Evolutionary conservation across 2,888 invertebrate species (phyloP).

Genomic region (Thera obeliscata): DNA sequence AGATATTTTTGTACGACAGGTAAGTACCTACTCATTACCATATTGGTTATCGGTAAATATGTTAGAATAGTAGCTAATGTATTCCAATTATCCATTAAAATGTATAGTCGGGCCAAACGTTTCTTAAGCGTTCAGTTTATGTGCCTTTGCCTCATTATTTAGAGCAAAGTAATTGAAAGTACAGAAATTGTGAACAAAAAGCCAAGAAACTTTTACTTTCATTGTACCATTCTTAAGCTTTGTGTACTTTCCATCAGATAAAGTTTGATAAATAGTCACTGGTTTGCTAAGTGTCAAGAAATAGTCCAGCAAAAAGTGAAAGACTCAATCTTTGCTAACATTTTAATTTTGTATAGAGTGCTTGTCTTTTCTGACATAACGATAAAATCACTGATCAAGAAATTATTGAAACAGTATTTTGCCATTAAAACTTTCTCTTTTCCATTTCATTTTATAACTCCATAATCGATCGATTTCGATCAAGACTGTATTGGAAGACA

Average conservation of each 20-base stretch:
- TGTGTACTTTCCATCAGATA: slow-evolving; percentile 26
- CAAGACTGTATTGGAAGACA: slow-evolving; percentile 9
- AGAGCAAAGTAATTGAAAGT: too few species aligned
- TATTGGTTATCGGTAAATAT: neutral
- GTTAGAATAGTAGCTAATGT: too few species aligned
- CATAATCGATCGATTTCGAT: slow-evolving; percentile 35
- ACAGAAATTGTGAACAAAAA: neutral
- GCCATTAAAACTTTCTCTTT: slow-evolving; percentile 39
- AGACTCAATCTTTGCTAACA: slow-evolving; percentile 38
- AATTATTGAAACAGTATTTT: slow-evolving; percentile 34
- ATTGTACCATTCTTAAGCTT: slow-evolving; percentile 3
- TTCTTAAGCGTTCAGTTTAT: too few species aligned
- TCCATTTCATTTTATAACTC: slow-evolving; percentile 29
- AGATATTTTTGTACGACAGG: slow-evolving; percentile 6
- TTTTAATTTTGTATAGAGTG: slow-evolving; percentile 31
- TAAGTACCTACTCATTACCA: neutral
- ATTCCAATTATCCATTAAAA: too few species aligned
- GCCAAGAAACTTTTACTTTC: neutral
- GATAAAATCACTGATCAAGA: slow-evolving; percentile 41
- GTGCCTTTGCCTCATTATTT: too few species aligned
- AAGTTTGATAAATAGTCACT: slow-evolving; percentile 24
- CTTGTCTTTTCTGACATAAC: slow-evolving; percentile 31
- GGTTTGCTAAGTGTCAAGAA: slow-evolving; percentile 14
- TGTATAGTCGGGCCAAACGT: too few species aligned
- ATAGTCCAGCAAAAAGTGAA: slow-evolving; percentile 5